Base-by-base conservation (phyloP, 2,797 vertebrate genomes). In the Lacerta viridis region DNA sequence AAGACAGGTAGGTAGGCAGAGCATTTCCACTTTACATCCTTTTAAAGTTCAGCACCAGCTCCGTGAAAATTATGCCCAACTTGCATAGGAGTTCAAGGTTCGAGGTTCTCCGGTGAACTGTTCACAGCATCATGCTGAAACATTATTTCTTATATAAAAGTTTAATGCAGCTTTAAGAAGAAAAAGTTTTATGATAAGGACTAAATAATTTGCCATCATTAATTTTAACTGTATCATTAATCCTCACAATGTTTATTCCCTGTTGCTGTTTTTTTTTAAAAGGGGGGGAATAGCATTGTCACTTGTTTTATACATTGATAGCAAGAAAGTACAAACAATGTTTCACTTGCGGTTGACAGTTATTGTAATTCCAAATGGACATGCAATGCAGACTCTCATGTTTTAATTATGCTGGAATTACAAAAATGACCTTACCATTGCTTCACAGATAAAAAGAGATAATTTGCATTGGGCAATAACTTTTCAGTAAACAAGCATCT, bases 391-490 rank as follows among this genome's bases (percentile, higher is more conserved):
- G 84, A 92, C 39, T 75, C 69, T 87, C 3, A 0, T 87, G 25
- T 86, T 91, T 90, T 89, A 88, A 79, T 91, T 90, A 89, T 41
- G 55, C 43, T 91, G 86, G 92, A 93, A 93, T 93, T 87, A 86
- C 43, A 75, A 87, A 89, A 88, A 43, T 92, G 77, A 92, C 84
- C 71, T 80, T 86, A 94, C 85, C 36, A 46, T 77, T 88, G 55
- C 29, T 17, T 84, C 86, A 92, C 92, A 33, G n/a, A 88, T 77
- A 69, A 15, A 76, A 75, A 87, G 59, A 90, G 87, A 84, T 91
- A 80, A 93, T 92, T 93, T 93, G 29, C 86, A 92, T 95, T 92
- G 89, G 29, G 87, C 36, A 90, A 93, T 93, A 94, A 93, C 29
- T 92, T 93, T 81, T 78, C 66, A 88, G 15, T 61, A 93, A 94